A percentile compares a stretch with the other conserved stretches of the same genome.
Evolutionary conservation across 2,797 vertebrate species (phyloP).

Genomic region (Hippoglossus hippoglossus): DNA sequence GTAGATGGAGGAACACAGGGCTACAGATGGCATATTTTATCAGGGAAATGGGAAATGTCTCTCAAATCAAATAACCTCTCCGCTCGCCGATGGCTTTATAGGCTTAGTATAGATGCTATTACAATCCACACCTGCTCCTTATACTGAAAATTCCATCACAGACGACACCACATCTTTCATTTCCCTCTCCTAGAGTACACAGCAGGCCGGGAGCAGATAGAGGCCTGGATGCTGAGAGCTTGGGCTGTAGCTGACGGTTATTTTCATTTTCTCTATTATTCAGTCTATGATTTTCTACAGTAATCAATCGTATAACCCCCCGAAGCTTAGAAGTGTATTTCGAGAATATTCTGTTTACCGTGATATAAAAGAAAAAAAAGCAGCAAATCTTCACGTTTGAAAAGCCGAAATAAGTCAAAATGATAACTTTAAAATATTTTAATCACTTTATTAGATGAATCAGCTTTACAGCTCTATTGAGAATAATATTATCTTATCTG

Average conservation of each 20-base stretch:
- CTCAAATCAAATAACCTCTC: slow-evolving; percentile 33
- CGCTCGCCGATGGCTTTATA: slow-evolving; percentile 23
- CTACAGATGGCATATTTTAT: slow-evolving; percentile 50
- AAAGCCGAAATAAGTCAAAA: background rate
- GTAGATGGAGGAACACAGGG: slow-evolving; percentile 27
- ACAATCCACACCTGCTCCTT: slow-evolving; percentile 66
- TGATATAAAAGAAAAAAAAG: background rate
- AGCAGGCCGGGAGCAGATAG: background rate
- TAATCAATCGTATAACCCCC: background rate
- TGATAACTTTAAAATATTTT: background rate
- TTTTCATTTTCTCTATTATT: background rate
- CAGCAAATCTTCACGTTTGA: background rate
- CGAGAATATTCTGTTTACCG: too few species aligned
- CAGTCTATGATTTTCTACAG: background rate
- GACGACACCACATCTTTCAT: slow-evolving; percentile 31
- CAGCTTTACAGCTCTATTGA: background rate
- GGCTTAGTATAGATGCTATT: slow-evolving; percentile 25
- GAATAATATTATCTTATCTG: background rate
- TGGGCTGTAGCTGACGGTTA: background rate
- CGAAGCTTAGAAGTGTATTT: background rate
- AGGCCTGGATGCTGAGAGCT: background rate
- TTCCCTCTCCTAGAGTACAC: slow-evolving; percentile 1
- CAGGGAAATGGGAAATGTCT: slow-evolving; percentile 44
- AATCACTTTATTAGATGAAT: background rate
- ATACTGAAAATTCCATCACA: slow-evolving; percentile 40